Base-by-base conservation (phyloP, 1,140 invertebrate species). In the Achatina immaculata region DNA sequence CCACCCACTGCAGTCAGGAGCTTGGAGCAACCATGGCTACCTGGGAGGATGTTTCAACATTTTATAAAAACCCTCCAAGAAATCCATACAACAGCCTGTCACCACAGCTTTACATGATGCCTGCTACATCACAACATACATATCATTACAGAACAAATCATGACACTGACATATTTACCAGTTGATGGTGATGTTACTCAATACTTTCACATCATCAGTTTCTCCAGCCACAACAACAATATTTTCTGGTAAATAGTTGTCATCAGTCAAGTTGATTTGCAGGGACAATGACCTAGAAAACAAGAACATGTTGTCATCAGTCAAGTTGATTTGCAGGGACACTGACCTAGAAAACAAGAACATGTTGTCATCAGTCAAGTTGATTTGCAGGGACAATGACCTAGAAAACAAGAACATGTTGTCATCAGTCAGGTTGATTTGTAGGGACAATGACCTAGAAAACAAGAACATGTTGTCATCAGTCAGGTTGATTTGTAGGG, bases 301-400 rank as follows among this genome's bases (percentile, higher is more conserved):
- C 14, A 6, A 72, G n/a, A n/a, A n/a, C n/a, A n/a, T n/a, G n/a
- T 91, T 91, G 77, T 91, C 90, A 87, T 91, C 89, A 81, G 83
- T 75, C 36, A 80, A 66, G 36, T 43, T 51, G n/a, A 80, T 48
- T 31, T 40, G 14, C 68, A 80, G 43, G 24, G 78, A 48, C 16
- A 80, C n/a, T 1, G 40, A 78, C 76, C 76, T 78, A n/a, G n/a
- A 36, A 19, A 68, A n/a, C n/a, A n/a, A n/a, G n/a, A n/a, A n/a
- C n/a, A n/a, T n/a, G n/a, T 91, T 91, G 77, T 91, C 90, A 87
- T 91, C 89, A 81, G 83, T 75, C 36, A 80, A 66, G 36, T 43
- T 51, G n/a, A 80, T 48, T 31, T 40, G 14, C 68, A 80, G 43
- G 24, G 78, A 48, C 16, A 80, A 36, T 1, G 40, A 78, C 76